Conservation (phyloP, 2,113 vertebrate genomes). For the Trogon melanurus region DNA sequence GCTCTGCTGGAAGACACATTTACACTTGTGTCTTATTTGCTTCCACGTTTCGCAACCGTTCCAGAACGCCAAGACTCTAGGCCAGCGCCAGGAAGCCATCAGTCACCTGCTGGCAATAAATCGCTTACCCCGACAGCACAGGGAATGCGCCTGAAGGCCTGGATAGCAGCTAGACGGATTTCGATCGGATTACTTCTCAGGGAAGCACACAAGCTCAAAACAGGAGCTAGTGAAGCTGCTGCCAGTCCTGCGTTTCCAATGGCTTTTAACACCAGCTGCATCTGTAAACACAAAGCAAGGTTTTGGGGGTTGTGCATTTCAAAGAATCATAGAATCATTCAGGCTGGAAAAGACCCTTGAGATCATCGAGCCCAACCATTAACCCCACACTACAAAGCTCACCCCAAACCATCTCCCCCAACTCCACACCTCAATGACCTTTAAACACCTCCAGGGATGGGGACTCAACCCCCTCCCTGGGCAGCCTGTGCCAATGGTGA, state of each 20-base stretch:
- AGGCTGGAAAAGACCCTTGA: no score
- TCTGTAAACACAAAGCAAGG: slow-evolving; percentile 60
- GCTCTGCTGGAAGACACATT: not conserved
- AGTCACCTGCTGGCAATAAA: not conserved
- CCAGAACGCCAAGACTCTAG: not conserved
- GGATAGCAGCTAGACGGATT: slow-evolving; percentile 79
- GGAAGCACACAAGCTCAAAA: slow-evolving; percentile 71
- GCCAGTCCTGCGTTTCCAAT: slow-evolving; percentile 82
- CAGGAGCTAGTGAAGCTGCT: slow-evolving; percentile 63
- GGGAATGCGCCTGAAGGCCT: slow-evolving; percentile 86
- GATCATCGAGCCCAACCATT: no score
- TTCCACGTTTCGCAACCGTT: not conserved
- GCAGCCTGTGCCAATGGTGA: no score
- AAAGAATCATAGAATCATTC: no score
- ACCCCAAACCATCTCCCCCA: no score
- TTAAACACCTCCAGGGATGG: no score
- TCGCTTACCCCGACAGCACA: slow-evolving; percentile 80
- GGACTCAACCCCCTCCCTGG: no score
- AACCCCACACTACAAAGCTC: no score
- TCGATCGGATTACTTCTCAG: slow-evolving; percentile 28
- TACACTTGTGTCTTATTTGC: not conserved
- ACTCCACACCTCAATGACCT: no score
- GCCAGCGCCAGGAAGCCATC: not conserved
- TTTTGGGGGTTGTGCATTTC: no score
- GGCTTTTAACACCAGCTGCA: slow-evolving; percentile 82